Evolutionary conservation across 2,888 invertebrate species (phyloP).

Genomic region (Rotaria magnacalcarata): DNA sequence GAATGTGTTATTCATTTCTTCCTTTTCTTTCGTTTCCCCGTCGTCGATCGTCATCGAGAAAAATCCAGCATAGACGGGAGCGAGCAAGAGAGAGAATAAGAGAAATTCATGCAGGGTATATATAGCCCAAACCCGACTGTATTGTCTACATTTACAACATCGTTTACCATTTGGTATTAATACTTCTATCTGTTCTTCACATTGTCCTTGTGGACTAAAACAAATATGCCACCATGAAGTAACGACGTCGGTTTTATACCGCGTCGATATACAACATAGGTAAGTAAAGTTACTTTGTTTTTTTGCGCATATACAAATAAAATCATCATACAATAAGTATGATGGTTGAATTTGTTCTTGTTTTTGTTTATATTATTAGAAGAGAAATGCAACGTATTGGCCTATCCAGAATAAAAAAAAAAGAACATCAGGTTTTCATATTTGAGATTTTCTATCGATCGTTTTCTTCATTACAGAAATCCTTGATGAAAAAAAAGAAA

Average conservation of each 20-base stretch:
- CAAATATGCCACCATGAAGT: background rate
- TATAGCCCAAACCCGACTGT: background rate
- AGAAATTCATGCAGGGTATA: background rate
- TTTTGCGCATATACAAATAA: background rate
- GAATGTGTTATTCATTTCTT: background rate
- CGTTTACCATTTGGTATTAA: background rate
- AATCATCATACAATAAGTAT: background rate
- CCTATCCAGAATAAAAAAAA: background rate
- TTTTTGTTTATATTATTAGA: background rate
- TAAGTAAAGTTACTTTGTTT: background rate
- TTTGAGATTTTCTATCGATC: background rate
- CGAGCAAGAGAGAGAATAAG: constrained; percentile 1
- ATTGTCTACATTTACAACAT: background rate
- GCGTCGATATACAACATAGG: background rate
- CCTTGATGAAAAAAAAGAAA: background rate
- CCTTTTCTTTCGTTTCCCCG: background rate
- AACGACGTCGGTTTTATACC: background rate
- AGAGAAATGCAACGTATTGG: background rate
- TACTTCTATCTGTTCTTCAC: background rate
- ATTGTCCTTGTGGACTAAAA: background rate
- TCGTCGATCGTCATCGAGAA: background rate
- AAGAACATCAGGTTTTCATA: background rate
- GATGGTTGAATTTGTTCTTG: background rate
- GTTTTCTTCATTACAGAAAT: background rate
- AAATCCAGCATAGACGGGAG: background rate